Evolutionary conservation across 2,888 invertebrate species (phyloP), one percentile per base, ranked within the genome.

Genomic region (Brachynemurus nebulosus): DNA sequence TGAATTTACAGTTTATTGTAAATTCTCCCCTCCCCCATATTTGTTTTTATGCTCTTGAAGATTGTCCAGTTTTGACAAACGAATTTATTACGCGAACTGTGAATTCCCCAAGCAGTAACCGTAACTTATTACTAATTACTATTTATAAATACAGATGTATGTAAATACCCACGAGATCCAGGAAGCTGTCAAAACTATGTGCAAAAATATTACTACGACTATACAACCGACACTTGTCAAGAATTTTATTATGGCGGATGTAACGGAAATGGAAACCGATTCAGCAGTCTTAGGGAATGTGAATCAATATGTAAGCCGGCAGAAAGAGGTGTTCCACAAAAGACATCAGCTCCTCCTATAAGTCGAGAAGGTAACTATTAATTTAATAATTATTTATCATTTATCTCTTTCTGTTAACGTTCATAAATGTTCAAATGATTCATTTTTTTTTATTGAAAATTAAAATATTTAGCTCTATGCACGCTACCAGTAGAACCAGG

Each of bases 191-290:
- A 70, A 18, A 76, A 72, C 1, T 65, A 69, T 47, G 71, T 79
- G 53, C 64, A 64, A 7, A 82, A 85, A 61, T 80, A 73, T 64
- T 86, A 76, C 66, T 91, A 76, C 63, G 78, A 88, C 56, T 58
- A 62, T 11, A 54, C 55, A 1, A 62, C 66, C 1, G 74, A 76
- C 11, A 62, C 65, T 27, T 92, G 92, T 59, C 67, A 69, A 42
- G 66, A 71, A 49, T 92, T 86, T 63, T 63, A 66, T 2, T 92
- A 83, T 58, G 80, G 88, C 27, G 91, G 91, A 46, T 92, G 91
- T 59, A 73, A 69, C 27, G 91, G 91, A 23, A 86, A 86, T 53
- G 80, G 82, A 41, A 92, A 92, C 63, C 70, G 86, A 43, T 92
- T 92, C 66, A 78, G 77, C 46, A 74, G 74, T 8, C 59, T 67